Conservation (phyloP, 1,140 invertebrate genomes). For the Phthorimaea operculella region DNA sequence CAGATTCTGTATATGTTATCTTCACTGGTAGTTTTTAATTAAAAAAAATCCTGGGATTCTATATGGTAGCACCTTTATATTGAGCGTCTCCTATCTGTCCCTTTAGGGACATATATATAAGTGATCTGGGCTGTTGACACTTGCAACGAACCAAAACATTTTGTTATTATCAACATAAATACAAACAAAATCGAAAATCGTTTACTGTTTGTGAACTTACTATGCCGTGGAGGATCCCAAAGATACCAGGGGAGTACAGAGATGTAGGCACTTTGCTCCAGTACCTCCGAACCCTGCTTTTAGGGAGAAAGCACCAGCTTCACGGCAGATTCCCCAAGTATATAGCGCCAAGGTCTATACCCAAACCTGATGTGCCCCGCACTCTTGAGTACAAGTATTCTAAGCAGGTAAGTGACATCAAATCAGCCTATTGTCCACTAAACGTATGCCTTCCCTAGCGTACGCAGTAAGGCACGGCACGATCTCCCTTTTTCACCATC, state of each 20-base stretch:
- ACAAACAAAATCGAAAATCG: not conserved
- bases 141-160: too few species aligned
- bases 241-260: slow-evolving; percentile 12
- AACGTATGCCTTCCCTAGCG: too few species aligned
- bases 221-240: not conserved
- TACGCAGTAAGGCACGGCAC: slow-evolving; percentile 31
- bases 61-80: too few species aligned
- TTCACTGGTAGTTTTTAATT: too few species aligned
- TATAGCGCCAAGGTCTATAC: slow-evolving; percentile 39
- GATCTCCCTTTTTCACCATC: slow-evolving; percentile 41
- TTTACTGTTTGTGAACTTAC: not conserved
- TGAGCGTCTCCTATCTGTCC: too few species aligned
- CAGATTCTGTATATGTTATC: too few species aligned
- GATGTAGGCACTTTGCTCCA: slow-evolving; percentile 36
- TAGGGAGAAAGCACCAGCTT: slow-evolving; percentile 41
- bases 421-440: too few species aligned
- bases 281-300: slow-evolving; percentile 38
- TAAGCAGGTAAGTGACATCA: slow-evolving; percentile 30
- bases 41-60: too few species aligned
- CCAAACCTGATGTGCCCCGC: slow-evolving; percentile 37
- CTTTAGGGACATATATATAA: too few species aligned
- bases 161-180: too few species aligned
- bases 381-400: slow-evolving; percentile 38
- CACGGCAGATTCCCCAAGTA: slow-evolving; percentile 38
- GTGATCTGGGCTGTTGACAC: too few species aligned